phyloP scores from a whole-genome alignment of 2,888 invertebrate species.

The Iselma pallidipennis region DNA sequence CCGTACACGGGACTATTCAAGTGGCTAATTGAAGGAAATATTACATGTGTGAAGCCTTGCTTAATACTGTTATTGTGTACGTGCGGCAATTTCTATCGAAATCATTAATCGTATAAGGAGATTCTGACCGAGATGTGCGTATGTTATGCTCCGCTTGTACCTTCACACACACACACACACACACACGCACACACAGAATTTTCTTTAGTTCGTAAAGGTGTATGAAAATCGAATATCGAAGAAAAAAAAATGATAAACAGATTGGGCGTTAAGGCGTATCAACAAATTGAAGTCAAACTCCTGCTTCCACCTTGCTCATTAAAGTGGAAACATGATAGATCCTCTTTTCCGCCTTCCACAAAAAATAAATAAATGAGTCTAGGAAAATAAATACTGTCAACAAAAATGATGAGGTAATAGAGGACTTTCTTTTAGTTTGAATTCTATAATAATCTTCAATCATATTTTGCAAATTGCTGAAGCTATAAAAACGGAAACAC shows the following conservation, averaged over 20 bases:
- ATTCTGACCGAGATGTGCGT: not conserved
- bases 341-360: too few relatives aligned
- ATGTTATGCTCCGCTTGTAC: not conserved
- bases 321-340: not conserved
- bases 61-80: constrained; percentile 9
- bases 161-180: not conserved
- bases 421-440: too few relatives aligned
- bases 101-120: constrained; percentile 3
- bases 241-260: not conserved
- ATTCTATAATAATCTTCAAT: too few relatives aligned
- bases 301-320: not conserved
- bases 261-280: not conserved
- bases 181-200: not conserved
- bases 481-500: not conserved
- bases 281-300: not conserved
- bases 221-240: too few relatives aligned
- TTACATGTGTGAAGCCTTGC: constrained; percentile 8
- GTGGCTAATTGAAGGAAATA: constrained; percentile 7
- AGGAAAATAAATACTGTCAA: too few relatives aligned
- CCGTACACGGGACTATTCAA: constrained; percentile 6
- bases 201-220: not conserved
- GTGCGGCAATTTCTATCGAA: constrained; percentile 6
- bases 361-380: too few relatives aligned
- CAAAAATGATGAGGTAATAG: too few relatives aligned
- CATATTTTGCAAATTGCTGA: not conserved